Percentiles rank a stretch among this genome's conserved stretches.
Evolutionary conservation across 2,113 vertebrate species (phyloP).

Genomic region (Xiphophorus couchianus): DNA sequence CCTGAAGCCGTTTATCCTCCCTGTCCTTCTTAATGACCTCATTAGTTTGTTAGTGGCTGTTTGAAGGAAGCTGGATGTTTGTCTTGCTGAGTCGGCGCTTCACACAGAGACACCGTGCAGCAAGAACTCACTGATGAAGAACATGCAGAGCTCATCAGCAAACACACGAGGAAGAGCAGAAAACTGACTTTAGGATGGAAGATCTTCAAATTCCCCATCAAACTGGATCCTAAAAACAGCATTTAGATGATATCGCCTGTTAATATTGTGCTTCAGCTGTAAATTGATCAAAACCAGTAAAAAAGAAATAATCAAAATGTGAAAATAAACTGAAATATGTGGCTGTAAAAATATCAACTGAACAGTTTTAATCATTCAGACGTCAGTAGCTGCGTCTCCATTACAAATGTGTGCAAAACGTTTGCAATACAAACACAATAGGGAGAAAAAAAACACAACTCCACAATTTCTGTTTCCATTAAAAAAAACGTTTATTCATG

Average conservation of each 20-base stretch:
- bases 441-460: no score
- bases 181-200: background rate
- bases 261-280: background rate
- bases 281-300: background rate
- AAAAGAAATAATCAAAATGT: background rate
- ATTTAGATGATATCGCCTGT: no score
- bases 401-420: no score
- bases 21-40: conserved; percentile 23
- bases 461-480: no score
- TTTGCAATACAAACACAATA: no score
- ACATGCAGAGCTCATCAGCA: background rate
- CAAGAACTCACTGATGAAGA: background rate
- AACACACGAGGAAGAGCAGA: background rate
- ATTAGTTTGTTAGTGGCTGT: conserved; percentile 27
- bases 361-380: background rate
- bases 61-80: conserved; percentile 15
- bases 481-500: no score
- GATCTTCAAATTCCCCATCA: background rate
- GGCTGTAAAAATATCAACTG: background rate
- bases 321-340: background rate
- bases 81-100: conserved; percentile 20
- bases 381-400: no score
- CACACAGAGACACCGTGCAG: background rate
- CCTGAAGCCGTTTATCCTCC: conserved; percentile 20
- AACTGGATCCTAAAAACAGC: no score